A percentile compares a stretch with the other conserved stretches of the same genome.
Conservation (phyloP, 2,888 invertebrate genomes). For the Melipona beecheii region DNA sequence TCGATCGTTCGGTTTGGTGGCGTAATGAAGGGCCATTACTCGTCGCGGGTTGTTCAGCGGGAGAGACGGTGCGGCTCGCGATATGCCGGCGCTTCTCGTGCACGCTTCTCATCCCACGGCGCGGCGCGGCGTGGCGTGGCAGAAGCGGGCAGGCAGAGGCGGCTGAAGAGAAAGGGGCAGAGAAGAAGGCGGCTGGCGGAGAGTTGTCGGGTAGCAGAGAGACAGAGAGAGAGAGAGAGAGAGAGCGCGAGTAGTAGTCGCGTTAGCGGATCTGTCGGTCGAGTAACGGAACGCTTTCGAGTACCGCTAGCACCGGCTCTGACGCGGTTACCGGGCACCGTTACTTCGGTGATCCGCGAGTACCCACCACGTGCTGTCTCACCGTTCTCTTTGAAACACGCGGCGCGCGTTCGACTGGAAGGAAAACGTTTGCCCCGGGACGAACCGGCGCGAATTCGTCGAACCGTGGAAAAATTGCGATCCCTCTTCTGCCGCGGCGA, state of each 20-base stretch:
- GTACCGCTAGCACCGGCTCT: constrained; percentile 83
- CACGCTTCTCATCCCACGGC: constrained; percentile 61
- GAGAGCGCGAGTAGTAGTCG: constrained; percentile 68
- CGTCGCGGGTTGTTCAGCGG: constrained; percentile 50
- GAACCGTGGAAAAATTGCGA: constrained; percentile 55
- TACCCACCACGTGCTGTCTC: constrained; percentile 80
- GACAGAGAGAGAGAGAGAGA: constrained; percentile 38
- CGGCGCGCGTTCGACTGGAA: constrained; percentile 39
- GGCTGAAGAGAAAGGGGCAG: constrained; percentile 32
- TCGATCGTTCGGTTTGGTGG: constrained; percentile 50
- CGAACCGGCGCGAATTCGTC: constrained; percentile 47
- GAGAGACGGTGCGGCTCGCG: constrained; percentile 57
- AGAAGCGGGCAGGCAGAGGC: too few relatives aligned
- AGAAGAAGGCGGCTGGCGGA: constrained; percentile 16
- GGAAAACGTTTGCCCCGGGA: constrained; percentile 36
- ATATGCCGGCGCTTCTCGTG: constrained; percentile 61
- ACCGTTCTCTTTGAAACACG: constrained; percentile 69
- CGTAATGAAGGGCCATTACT: constrained; percentile 66
- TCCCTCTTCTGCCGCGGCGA: not conserved
- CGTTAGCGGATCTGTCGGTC: constrained; percentile 84
- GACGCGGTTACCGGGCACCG: constrained; percentile 83
- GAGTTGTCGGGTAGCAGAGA: constrained; percentile 11
- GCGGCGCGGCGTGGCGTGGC: not conserved
- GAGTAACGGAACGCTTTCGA: constrained; percentile 82
- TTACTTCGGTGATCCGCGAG: constrained; percentile 76